A percentile compares a stretch with the other conserved stretches of the same genome.
These are phyloP conservation scores for Eutrigla gurnardus DNA, from an alignment of 2,797 vertebrate species.

Conservation along the genomic window DNA sequence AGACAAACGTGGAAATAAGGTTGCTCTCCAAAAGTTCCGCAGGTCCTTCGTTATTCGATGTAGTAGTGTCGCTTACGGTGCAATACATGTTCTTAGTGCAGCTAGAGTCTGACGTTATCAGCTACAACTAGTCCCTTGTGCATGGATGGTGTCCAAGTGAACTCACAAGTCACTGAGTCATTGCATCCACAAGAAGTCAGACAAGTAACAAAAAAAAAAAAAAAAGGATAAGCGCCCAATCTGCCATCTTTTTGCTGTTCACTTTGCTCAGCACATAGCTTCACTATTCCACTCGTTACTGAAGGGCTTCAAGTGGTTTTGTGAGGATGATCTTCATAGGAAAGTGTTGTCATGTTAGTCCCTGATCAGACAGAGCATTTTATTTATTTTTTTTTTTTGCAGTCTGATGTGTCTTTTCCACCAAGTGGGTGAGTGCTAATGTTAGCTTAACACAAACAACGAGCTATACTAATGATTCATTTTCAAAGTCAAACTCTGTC, in stretches of 20 bases:
- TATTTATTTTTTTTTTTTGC: too few relatives aligned
- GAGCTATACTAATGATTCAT: neutral
- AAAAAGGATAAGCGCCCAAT: slow-evolving; percentile 4
- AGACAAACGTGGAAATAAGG: slow-evolving; percentile 60
- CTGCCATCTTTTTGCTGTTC: slow-evolving; percentile 3
- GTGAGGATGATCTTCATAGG: slow-evolving; percentile 14
- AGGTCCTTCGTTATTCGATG: slow-evolving; percentile 38
- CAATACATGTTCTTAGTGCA: slow-evolving; percentile 16
- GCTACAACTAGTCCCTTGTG: neutral
- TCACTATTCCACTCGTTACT: slow-evolving; percentile 16
- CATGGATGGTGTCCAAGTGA: neutral
- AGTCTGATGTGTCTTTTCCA: neutral
- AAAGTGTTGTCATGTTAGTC: slow-evolving; percentile 11
- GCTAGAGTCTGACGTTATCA: slow-evolving; percentile 22
- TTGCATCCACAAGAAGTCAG: slow-evolving; percentile 13
- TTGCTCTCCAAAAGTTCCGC: slow-evolving; percentile 43
- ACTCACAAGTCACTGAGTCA: neutral
- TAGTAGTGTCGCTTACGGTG: slow-evolving; percentile 32
- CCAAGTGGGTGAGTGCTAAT: neutral
- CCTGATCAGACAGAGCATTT: neutral
- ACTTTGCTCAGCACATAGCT: slow-evolving; percentile 20
- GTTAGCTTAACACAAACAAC: neutral
- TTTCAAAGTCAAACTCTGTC: neutral
- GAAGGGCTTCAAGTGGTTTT: slow-evolving; percentile 33
- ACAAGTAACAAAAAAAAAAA: slow-evolving; percentile 9